Evolutionary conservation across 2,888 invertebrate species (phyloP), one percentile per base, ranked within the genome.

Genomic region (Mamestra brassicae): DNA sequence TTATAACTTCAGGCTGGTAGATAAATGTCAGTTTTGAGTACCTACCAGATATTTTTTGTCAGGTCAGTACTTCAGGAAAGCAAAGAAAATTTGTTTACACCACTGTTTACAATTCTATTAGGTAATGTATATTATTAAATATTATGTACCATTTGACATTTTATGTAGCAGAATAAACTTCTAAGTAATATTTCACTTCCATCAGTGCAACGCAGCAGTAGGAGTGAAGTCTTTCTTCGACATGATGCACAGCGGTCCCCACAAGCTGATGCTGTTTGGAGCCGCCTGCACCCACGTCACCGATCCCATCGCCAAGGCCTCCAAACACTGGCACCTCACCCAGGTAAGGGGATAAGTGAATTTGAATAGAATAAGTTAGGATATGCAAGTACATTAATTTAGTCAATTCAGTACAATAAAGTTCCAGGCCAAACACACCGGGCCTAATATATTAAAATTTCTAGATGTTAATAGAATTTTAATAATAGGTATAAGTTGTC

Each of bases 261-360:
- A 98, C 92, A 99, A 99, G 95, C 97, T 99, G 88, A 99, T 99
- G 98, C 97, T 99, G 86, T 99, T 99, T 90, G 99, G 99, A 1
- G 99, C 99, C 6, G 99, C 99, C 6, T 99, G 99, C 94, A 99
- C 99, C 0, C 98, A 98, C 92, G 99, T 99, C 86, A 99, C 99
- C 0, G 99, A 99, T 93, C 99, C 99, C 60, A 99, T 99, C 84
- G 99, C 99, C 11, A 99, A 99, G 95, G 99, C 99, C 7, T 98
- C 99, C 72, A 99, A 99, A 90, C 99, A 99, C 93, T 99, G 99
- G 99, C 98, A 99, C 92, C 97, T 99, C 71, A 98, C 99, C 0
- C 99, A 99, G 97, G 98, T 98, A 95, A 72, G 76, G 42, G 84
- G 81, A 74, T 77, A 67, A 68, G 52, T 69, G 78, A 77, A 17